Base-by-base conservation (phyloP, 2,113 vertebrate genomes). In the Zapus hudsonius region DNA sequence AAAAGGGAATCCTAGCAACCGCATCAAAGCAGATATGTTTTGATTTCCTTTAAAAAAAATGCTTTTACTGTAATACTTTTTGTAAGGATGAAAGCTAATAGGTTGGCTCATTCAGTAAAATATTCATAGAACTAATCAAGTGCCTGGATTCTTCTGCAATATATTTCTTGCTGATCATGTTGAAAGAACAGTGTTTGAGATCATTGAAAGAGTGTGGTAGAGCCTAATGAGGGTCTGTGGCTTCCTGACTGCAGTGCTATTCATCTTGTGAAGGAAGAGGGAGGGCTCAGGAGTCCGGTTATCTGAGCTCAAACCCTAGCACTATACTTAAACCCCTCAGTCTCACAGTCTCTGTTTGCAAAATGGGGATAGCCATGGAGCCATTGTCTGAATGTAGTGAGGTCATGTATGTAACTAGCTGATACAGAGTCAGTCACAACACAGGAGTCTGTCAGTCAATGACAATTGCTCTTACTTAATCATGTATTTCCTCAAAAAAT, bases 1-100 rank as follows among this genome's bases (percentile, higher is more conserved):
- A 96, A 90, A 76, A 82, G 61, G 40, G 40, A 15, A 95, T 69
- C 81, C 76, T 94, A 95, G 93, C 93, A 97, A 95, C 38, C 0
- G 78, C 42, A 82, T 89, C 93, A 93, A 95, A 94, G 87, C 67
- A 69, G 33, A 91, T 89, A 16, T 61, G 47, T 38, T 90, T 90
- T 66, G 0, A 33, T 92, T 95, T 92, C 42, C 52, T 93, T 87
- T 64, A 23, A 72, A 90, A 90, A 93, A 67, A 15, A 15, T 57
- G 1, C 75, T 92, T 96, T 87, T 84, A 81, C 67, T 91, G 7
- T 64, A 69, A 33, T 78, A 84, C n/a, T 96, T 87, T 22, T 52
- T 16, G 47, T 91, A 64, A 91, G 20, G 78, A 94, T 93, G 70
- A 96, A 96, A 87, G 63, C 33, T 91, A 76, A 61, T 80, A 81